Percentiles rank a stretch among this genome's conserved stretches.
Conservation (phyloP, 2,113 vertebrate species). For the Phainopepla nitens region DNA sequence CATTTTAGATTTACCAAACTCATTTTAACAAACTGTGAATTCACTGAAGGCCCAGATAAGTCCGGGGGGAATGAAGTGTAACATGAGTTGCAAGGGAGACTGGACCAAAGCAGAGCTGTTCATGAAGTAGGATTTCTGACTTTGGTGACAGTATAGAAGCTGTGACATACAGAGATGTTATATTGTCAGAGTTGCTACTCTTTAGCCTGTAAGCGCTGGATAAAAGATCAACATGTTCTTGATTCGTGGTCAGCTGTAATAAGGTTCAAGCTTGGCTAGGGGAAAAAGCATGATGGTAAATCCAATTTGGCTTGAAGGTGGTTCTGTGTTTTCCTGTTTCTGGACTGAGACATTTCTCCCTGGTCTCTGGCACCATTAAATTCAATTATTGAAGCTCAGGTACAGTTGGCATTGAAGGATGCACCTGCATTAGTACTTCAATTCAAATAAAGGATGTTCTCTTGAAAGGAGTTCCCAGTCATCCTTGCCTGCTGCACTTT, state of each 20-base stretch:
- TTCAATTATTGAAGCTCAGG: background rate
- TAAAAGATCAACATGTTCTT: background rate
- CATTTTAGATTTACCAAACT: background rate
- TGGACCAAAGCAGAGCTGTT: background rate
- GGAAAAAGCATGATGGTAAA: background rate
- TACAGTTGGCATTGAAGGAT: background rate
- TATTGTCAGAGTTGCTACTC: background rate
- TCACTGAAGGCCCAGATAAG: background rate
- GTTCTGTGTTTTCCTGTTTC: background rate
- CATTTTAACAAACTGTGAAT: background rate
- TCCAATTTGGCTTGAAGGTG: background rate
- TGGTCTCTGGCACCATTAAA: background rate
- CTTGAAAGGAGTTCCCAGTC: background rate
- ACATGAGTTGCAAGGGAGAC: background rate
- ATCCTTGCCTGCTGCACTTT: background rate
- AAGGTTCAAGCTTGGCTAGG: background rate
- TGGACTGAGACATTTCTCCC: background rate
- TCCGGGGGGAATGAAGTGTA: background rate
- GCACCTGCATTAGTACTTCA: background rate
- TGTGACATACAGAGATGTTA: rapidly evolving
- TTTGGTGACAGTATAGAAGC: background rate
- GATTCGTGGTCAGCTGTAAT: background rate
- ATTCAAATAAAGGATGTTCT: background rate
- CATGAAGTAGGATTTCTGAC: background rate
- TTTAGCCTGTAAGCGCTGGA: rapidly evolving